Percentiles rank a stretch among this genome's conserved stretches.
These are phyloP conservation scores for Halesus radiatus DNA, from an alignment of 1,140 invertebrate genomes.

Conservation along the genomic window DNA sequence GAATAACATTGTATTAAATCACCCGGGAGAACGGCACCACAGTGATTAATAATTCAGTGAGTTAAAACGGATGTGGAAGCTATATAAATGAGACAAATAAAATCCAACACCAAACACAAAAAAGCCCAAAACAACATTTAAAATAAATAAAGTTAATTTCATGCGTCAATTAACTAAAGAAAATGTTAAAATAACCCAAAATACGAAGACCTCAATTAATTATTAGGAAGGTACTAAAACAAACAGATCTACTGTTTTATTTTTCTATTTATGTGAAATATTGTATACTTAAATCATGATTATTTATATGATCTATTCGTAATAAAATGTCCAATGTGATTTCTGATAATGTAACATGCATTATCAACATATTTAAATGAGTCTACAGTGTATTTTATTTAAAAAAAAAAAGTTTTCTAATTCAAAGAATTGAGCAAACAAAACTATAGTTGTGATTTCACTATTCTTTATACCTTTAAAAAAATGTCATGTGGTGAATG, in stretches of 20 bases:
- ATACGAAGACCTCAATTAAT: slow-evolving; percentile 5
- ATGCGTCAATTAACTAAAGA: not conserved
- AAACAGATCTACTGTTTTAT: not conserved
- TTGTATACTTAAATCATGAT: not conserved
- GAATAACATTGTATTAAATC: not conserved
- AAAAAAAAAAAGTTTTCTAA: not conserved
- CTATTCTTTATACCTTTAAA: slow-evolving; percentile 36
- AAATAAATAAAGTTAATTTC: slow-evolving; percentile 24
- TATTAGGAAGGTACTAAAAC: slow-evolving; percentile 4
- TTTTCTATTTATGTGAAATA: slow-evolving; percentile 15
- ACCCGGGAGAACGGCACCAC: not conserved
- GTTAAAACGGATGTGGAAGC: slow-evolving; percentile 3
- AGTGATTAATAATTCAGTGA: not conserved
- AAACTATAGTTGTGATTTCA: slow-evolving; percentile 22
- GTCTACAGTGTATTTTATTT: not conserved
- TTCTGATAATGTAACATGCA: slow-evolving; percentile 4
- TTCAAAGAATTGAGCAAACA: not conserved
- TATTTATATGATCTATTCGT: not conserved
- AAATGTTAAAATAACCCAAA: slow-evolving; percentile 1
- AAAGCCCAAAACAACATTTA: slow-evolving; percentile 12
- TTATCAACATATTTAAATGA: not conserved
- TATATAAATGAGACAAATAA: slow-evolving; percentile 18
- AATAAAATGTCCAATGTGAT: not conserved
- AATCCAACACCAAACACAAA: slow-evolving; percentile 29
- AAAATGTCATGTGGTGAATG: slow-evolving; percentile 16